Conservation (phyloP, 2,113 vertebrate genomes). For the Boulengeromyrus knoepffleri region DNA sequence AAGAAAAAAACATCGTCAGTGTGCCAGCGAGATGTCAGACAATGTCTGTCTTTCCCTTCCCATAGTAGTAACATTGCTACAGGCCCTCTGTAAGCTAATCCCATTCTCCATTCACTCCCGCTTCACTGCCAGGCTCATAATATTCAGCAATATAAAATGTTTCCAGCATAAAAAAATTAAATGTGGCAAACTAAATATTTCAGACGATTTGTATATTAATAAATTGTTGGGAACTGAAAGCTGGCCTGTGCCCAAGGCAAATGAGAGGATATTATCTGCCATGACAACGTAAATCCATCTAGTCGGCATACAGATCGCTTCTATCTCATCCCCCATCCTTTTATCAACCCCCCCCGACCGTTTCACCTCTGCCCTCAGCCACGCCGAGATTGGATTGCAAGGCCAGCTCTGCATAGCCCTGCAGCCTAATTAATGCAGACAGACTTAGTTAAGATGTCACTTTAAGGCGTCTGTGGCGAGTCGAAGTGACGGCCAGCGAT, state of each 20-base stretch:
- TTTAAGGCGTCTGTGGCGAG: slow-evolving; percentile 45
- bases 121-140: neutral
- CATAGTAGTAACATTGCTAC: neutral
- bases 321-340: neutral
- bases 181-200: slow-evolving; percentile 6
- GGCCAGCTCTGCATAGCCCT: slow-evolving; percentile 15
- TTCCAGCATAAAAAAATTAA: slow-evolving; percentile 3
- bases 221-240: neutral
- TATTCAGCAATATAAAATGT: neutral
- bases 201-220: neutral
- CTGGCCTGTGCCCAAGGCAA: neutral
- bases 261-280: neutral
- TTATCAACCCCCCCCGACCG: neutral
- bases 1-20: neutral
- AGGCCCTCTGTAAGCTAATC: neutral
- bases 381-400: neutral
- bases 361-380: slow-evolving; percentile 6
- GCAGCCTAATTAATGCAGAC: slow-evolving; percentile 57
- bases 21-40: neutral
- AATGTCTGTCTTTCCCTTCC: neutral
- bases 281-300: neutral
- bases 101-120: neutral
- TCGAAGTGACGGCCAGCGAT: slow-evolving; percentile 39
- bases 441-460: slow-evolving; percentile 64
- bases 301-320: neutral